Conservation (phyloP, 2,797 vertebrate genomes). For the Neomorphus geoffroyi region DNA sequence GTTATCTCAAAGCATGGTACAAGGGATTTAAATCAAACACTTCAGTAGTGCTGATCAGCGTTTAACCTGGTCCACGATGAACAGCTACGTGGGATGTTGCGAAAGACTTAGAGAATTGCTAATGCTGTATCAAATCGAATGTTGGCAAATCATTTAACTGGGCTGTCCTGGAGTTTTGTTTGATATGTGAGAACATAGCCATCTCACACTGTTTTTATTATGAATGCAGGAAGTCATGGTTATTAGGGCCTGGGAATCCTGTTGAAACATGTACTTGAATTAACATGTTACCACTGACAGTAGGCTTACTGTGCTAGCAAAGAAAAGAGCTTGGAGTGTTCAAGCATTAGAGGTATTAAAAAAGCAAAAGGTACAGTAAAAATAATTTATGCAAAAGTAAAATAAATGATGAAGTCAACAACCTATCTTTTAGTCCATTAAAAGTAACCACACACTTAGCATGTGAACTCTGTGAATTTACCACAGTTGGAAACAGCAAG, state of each 20-base stretch:
- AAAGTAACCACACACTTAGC: neutral
- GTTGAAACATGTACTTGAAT: conserved; percentile 38
- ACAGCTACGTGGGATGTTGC: neutral
- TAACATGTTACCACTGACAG: conserved; percentile 27
- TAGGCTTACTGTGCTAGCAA: neutral
- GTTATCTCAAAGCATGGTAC: neutral
- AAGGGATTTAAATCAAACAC: neutral
- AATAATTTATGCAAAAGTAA: neutral
- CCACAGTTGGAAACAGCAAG: neutral
- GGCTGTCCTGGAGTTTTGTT: conserved; percentile 39
- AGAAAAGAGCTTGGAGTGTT: neutral
- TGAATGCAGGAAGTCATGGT: conserved; percentile 52
- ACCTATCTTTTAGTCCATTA: neutral
- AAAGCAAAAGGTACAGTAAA: neutral
- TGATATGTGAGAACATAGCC: conserved; percentile 56
- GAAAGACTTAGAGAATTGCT: conserved; percentile 19
- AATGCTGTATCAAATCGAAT: conserved; percentile 3
- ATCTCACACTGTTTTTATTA: conserved; percentile 46
- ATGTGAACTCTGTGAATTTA: neutral
- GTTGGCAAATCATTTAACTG: conserved; percentile 38
- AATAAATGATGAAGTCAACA: neutral
- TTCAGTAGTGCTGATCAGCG: neutral
- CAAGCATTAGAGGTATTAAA: neutral
- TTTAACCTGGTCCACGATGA: neutral
- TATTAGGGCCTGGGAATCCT: conserved; percentile 41